Evolutionary conservation across 2,888 invertebrate genomes (phyloP), one percentile per base, ranked within the genome.

Genomic region (Mimumesa dahlbomi): DNA sequence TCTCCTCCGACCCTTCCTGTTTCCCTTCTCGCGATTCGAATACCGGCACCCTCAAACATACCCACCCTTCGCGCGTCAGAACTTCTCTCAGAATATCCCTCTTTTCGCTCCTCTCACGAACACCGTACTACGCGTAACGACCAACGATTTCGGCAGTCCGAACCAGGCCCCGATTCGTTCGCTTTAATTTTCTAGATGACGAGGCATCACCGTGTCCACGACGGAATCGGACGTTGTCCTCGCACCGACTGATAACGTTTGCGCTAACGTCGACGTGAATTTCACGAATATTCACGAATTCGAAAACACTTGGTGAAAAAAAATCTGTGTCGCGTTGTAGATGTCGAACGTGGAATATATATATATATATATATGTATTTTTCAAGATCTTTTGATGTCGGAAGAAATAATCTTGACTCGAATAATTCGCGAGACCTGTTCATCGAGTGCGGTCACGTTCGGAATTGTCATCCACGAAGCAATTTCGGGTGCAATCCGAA

Each of bases 401-500:
- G n/a, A n/a, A n/a, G n/a, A n/a, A n/a, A n/a, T n/a, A n/a, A n/a
- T n/a, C n/a, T n/a, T n/a, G n/a, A n/a, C n/a, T n/a, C n/a, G n/a
- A n/a, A 34, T 48, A 53, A 77, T 75, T 77, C 76, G 75, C 71
- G 75, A 87, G 86, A 87, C 87, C 87, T 84, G 78, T 69, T 84
- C 84, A 85, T 86, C 83, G 84, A 83, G 70, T 65, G 65, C 59
- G 61, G 64, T 75, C 83, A 82, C 83, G 84, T 85, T 84, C 85
- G 84, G 82, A 84, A 82, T 84, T 81, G 78, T 84, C 83, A 82
- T 82, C 84, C 83, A 83, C 82, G 79, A 66, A 78, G 74, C 81
- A 85, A 86, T 86, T 84, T 84, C 83, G 73, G 78, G 81, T 82
- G 83, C 82, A 82, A 85, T 85, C 82, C 79, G 76, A 82, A 75